phyloP scores from a whole-genome alignment of 2,113 vertebrate genomes.

The Pollimyrus isidori region DNA sequence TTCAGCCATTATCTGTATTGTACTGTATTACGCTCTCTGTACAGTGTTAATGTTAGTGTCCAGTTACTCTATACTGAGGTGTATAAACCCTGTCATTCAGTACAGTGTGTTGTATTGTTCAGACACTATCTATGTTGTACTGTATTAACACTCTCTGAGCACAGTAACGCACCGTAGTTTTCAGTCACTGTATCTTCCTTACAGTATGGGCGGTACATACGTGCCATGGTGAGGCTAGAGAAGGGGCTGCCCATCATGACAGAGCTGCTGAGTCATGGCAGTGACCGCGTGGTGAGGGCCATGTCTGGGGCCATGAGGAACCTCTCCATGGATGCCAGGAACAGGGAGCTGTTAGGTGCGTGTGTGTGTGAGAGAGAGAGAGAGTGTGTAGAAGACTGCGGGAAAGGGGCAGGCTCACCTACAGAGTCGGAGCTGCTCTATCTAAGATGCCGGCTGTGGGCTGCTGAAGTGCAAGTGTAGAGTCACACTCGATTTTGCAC shows the following conservation, averaged over 20 bases:
- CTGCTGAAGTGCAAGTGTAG: not conserved
- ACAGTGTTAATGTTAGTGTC: not conserved
- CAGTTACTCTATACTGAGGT: not conserved
- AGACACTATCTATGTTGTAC: not conserved
- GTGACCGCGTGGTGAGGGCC: conserved; percentile 84
- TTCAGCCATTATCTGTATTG: not conserved
- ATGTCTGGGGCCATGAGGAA: conserved; percentile 89
- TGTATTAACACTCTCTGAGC: not conserved
- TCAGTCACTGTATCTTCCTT: not conserved
- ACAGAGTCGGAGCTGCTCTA: not conserved
- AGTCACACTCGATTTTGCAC: not conserved
- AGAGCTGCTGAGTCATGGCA: conserved; percentile 73
- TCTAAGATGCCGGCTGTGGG: not conserved
- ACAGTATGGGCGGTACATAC: conserved; percentile 84
- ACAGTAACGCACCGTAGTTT: not conserved
- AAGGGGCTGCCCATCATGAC: conserved; percentile 82
- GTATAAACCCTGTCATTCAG: not conserved
- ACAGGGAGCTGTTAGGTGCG: conserved; percentile 83
- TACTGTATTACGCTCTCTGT: not conserved
- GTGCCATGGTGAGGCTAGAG: conserved; percentile 77
- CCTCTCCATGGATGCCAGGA: conserved; percentile 81
- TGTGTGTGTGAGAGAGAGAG: not conserved
- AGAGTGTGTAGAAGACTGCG: not conserved
- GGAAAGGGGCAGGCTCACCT: not conserved
- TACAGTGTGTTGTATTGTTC: not conserved